Conservation (phyloP, 2,797 vertebrate species). For the Bradypodion ventrale region DNA sequence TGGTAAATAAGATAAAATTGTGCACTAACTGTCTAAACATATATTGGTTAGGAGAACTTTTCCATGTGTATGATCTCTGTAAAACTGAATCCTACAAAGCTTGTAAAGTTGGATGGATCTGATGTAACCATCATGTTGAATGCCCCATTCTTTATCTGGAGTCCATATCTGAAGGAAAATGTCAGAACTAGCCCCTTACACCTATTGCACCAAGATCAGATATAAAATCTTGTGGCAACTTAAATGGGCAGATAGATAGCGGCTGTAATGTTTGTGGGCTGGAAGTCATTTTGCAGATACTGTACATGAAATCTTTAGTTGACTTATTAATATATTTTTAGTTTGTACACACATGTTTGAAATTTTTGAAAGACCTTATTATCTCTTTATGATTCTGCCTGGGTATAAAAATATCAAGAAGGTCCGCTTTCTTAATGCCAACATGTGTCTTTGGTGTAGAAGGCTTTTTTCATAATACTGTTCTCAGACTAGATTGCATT, state of each 20-base stretch:
- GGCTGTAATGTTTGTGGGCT: background rate
- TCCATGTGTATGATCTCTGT: background rate
- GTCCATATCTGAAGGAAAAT: background rate
- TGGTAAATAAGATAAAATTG: conserved; percentile 16
- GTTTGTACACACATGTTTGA: background rate
- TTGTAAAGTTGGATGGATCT: background rate
- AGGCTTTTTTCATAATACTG: too few relatives aligned
- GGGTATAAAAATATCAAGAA: background rate
- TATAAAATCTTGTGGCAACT: background rate
- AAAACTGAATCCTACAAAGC: conserved; percentile 5
- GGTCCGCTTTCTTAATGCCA: background rate
- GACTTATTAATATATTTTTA: background rate
- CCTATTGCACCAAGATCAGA: background rate
- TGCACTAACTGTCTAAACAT: conserved; percentile 1
- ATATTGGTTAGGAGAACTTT: conserved; percentile 22
- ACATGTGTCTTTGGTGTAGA: too few relatives aligned
- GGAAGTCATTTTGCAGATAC: background rate
- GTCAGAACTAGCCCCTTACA: background rate
- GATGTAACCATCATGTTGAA: background rate
- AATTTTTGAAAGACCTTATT: background rate
- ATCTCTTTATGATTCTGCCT: too few relatives aligned
- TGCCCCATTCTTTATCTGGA: background rate
- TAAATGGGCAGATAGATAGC: background rate
- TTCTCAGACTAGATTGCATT: too few relatives aligned
- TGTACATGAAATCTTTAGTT: background rate